phyloP scores from a whole-genome alignment of 1,140 invertebrate species.

The Pogonus chalceus region DNA sequence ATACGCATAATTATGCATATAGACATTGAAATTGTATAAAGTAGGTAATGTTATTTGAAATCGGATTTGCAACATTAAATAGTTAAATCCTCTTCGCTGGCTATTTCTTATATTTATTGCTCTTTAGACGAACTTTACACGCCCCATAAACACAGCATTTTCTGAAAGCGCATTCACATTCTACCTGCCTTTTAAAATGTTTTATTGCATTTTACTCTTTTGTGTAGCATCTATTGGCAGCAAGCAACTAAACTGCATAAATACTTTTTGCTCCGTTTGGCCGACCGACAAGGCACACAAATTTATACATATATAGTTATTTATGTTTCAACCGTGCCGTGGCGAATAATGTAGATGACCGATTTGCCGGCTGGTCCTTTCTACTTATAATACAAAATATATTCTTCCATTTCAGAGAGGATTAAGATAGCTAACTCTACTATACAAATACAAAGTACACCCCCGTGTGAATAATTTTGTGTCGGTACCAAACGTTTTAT shows the following conservation, averaged over 20 bases:
- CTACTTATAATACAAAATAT: background rate
- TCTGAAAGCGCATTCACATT: background rate
- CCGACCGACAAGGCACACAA: background rate
- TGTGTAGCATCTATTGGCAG: background rate
- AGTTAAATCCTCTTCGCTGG: no score
- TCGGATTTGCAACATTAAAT: no score
- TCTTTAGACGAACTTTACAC: conserved; percentile 5
- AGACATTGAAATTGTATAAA: no score
- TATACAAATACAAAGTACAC: background rate
- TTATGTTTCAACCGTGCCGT: background rate
- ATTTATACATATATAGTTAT: background rate
- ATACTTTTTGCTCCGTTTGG: background rate
- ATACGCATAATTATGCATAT: no score
- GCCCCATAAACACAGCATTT: conserved; percentile 2
- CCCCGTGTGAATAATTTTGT: background rate
- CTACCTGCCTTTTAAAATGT: conserved; percentile 1
- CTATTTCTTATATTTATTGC: conserved; percentile 7
- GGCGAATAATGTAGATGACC: background rate
- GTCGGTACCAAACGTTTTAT: no score
- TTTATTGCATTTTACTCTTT: background rate
- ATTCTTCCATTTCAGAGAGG: background rate
- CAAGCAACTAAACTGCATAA: background rate
- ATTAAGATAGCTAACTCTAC: background rate
- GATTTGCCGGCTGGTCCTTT: background rate
- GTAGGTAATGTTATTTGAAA: no score